phyloP scores from a whole-genome alignment of 1,140 invertebrate species.

The Physella acuta region DNA sequence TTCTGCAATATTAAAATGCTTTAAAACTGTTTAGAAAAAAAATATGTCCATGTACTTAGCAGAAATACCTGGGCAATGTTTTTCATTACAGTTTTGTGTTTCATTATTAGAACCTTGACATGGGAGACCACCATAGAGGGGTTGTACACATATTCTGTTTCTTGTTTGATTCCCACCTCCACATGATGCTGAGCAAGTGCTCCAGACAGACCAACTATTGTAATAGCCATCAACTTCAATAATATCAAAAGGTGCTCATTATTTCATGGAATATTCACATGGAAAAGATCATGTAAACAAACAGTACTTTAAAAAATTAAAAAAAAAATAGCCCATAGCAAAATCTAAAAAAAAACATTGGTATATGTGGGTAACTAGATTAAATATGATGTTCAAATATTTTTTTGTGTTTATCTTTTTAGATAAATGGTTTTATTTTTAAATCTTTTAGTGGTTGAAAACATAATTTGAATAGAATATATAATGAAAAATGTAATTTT shows the following conservation, averaged over 20 bases:
- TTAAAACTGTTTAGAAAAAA: neutral
- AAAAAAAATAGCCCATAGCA: neutral
- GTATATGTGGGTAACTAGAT: too few relatives aligned
- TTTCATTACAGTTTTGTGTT: slow-evolving; percentile 34
- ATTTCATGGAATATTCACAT: slow-evolving; percentile 24
- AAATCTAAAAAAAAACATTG: neutral
- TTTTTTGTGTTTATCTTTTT: too few relatives aligned
- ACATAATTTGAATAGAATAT: too few relatives aligned
- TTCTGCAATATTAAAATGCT: too few relatives aligned
- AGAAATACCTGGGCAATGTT: slow-evolving; percentile 1
- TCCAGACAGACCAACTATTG: slow-evolving; percentile 73
- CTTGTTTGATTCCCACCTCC: slow-evolving; percentile 81
- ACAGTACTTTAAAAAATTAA: neutral
- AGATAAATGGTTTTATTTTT: too few relatives aligned
- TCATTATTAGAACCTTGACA: slow-evolving; percentile 36
- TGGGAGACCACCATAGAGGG: slow-evolving; percentile 35
- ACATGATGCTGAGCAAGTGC: slow-evolving; percentile 83
- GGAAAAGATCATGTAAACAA: too few relatives aligned
- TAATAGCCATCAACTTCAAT: slow-evolving; percentile 48
- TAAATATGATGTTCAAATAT: too few relatives aligned
- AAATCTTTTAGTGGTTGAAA: too few relatives aligned
- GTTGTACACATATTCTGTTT: slow-evolving; percentile 44
- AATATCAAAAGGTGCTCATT: neutral
- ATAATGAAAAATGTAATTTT: neutral
- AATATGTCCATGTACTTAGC: neutral